Conservation (phyloP, 2,888 invertebrate genomes). For the Metellina segmentata region DNA sequence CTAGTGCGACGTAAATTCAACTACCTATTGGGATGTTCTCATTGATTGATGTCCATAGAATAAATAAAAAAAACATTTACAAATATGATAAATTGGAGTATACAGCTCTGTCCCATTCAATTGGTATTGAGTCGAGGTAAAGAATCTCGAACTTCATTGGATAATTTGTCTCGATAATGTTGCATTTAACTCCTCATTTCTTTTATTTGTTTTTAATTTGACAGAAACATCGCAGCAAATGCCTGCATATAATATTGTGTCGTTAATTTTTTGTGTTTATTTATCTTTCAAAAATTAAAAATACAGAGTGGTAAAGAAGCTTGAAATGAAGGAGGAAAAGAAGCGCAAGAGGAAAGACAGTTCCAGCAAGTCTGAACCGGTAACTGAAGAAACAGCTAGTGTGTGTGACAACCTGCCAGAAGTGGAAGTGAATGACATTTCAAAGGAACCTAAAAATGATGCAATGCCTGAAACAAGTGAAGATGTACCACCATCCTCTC, state of each 20-base stretch:
- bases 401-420: not conserved
- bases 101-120: no score
- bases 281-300: not conserved
- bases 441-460: not conserved
- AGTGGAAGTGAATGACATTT: not conserved
- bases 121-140: no score
- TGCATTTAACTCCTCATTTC: not conserved
- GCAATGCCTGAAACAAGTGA: slow-evolving; percentile 2
- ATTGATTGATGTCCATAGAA: no score
- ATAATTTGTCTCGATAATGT: not conserved
- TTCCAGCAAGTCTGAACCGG: not conserved
- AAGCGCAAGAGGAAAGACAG: slow-evolving; percentile 36
- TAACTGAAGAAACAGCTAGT: not conserved
- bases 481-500: no score
- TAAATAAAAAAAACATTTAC: no score
- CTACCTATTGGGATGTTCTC: no score
- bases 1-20: no score
- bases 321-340: slow-evolving; percentile 44
- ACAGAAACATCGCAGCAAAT: not conserved
- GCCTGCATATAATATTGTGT: not conserved
- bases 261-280: slow-evolving; percentile 11
- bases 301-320: slow-evolving; percentile 53
- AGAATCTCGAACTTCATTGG: no score
- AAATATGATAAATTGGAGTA: no score
- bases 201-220: not conserved